Conservation (phyloP, 2,888 invertebrate species). For the Drosophila mimetica region DNA sequence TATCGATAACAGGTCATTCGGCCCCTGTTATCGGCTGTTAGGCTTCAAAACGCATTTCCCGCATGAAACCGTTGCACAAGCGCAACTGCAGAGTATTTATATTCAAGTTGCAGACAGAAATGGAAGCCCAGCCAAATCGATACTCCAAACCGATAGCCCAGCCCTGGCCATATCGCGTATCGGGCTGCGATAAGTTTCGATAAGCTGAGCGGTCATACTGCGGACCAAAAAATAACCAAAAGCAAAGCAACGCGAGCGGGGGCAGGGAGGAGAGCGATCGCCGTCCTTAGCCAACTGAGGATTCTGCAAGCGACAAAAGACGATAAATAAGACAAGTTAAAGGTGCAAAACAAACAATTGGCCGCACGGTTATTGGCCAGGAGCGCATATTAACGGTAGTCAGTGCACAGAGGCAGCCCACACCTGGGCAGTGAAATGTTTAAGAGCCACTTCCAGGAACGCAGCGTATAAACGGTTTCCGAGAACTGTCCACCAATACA, state of each 20-base stretch:
- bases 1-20: neutral
- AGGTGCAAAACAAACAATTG: neutral
- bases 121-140: too few relatives aligned
- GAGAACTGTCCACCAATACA: constrained; percentile 71
- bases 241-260: constrained; percentile 25
- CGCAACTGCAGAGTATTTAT: too few relatives aligned
- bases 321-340: constrained; percentile 3
- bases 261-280: constrained; percentile 37
- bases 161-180: constrained; percentile 21
- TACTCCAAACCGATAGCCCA: neutral
- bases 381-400: too few relatives aligned
- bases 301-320: constrained; percentile 6
- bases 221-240: constrained; percentile 23
- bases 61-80: neutral
- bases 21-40: too few relatives aligned
- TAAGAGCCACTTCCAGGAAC: constrained; percentile 71
- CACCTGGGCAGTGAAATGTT: constrained; percentile 60
- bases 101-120: too few relatives aligned
- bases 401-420: neutral
- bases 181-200: constrained; percentile 30
- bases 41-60: neutral
- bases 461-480: constrained; percentile 72
- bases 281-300: constrained; percentile 33
- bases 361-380: neutral
- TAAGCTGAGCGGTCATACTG: constrained; percentile 20